Conservation (phyloP, 2,797 vertebrate genomes). For the Semotilus atromaculatus region DNA sequence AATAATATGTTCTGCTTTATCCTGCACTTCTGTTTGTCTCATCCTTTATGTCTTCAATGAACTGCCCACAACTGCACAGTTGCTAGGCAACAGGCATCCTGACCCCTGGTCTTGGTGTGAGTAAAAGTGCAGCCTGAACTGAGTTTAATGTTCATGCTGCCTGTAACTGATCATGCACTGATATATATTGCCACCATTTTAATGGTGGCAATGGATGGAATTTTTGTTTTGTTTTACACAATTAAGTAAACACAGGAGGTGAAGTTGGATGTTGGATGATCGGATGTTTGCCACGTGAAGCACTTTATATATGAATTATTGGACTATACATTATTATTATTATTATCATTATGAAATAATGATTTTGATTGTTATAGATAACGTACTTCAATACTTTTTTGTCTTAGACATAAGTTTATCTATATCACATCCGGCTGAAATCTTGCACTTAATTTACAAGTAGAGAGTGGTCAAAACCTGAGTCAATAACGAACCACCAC, state of each 20-base stretch:
- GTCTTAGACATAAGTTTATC: not conserved
- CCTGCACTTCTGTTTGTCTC: not conserved
- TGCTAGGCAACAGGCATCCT: conserved; percentile 58
- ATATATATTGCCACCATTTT: not conserved
- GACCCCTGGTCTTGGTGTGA: conserved; percentile 46
- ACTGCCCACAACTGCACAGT: conserved; percentile 47
- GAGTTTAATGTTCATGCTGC: conserved; percentile 18
- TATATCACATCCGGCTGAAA: not conserved
- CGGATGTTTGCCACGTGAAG: not conserved
- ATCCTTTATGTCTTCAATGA: conserved; percentile 17
- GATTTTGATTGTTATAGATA: not conserved
- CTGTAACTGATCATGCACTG: not conserved
- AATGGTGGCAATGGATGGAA: not conserved
- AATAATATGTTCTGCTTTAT: not conserved
- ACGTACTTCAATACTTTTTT: not conserved
- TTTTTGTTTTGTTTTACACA: not conserved
- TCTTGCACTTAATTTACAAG: not conserved
- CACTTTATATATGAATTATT: not conserved
- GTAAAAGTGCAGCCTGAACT: conserved; percentile 31
- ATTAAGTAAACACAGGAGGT: not conserved
- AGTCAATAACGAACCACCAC: not conserved
- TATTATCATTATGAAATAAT: not conserved
- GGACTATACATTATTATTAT: not conserved
- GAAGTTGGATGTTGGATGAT: not conserved
- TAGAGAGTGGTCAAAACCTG: no score